Evolutionary conservation across 2,113 vertebrate species (phyloP), one percentile per base, ranked within the genome.

Genomic region (Sterrhoptilus dennistouni): DNA sequence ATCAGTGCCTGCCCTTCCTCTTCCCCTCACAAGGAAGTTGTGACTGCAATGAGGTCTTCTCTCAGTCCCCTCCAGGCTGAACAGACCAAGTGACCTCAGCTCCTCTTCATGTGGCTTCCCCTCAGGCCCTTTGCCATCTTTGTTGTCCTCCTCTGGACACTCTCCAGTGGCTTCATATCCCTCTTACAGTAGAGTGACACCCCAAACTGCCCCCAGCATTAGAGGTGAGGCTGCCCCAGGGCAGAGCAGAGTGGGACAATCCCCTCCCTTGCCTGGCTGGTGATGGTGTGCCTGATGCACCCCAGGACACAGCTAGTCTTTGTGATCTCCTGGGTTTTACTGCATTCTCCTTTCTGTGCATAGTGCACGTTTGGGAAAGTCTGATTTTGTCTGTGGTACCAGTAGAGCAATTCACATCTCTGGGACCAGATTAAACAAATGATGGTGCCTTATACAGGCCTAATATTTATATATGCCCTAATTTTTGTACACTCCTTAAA

Each of bases 281-380:
- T 0, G 0, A 0, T 53, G 61, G 17, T 89, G 21, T 47, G 14
- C 54, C 24, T 49, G 40, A 22, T 89, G 47, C 1, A 0, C 28
- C 10, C 20, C 54, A 54, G 69, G 24, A 60, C 61, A 60, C 28
- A 40, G 23, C 45, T 54, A 23, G 42, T 23, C 35, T 81, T 49
- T 53, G 36, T n/a, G 9, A 9, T 75, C 36, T 78, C 28, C 11
- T 21, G 29, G 24, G 6, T 33, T 87, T 90, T 76, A 54, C 10
- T 82, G n/a, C 8, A 14, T 70, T 75, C 9, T 72, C 7, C 11
- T 77, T 88, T 60, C 22, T 83, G 3, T 2, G 8, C 14, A 3
- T 15, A 56, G 22, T 36, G 56, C 61, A 0, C 50, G 21, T 66
- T 72, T 87, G 35, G 72, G 64, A 42, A 66, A 24, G 15, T 59